phyloP scores from a whole-genome alignment of 2,113 vertebrate genomes.

The Onychorhynchus coronatus region DNA sequence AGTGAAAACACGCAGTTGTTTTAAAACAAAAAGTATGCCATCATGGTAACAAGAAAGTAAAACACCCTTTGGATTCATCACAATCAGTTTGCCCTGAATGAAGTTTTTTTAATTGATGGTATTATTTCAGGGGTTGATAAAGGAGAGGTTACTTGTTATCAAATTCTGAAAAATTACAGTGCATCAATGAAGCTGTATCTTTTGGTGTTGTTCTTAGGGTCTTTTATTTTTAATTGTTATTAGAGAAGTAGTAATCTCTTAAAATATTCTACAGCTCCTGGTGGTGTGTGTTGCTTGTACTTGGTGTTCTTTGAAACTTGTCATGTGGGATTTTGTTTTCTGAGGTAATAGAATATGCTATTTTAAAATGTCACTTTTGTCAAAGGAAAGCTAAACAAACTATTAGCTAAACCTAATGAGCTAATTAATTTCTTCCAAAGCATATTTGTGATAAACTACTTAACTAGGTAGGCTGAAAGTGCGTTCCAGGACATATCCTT shows the following conservation, averaged over 20 bases:
- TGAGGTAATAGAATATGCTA: background rate
- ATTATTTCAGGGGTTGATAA: background rate
- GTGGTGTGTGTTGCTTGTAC: background rate
- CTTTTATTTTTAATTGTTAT: background rate
- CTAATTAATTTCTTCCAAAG: constrained; percentile 51
- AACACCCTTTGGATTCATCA: background rate
- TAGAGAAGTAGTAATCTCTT: background rate
- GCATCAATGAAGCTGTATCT: background rate
- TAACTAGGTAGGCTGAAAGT: background rate
- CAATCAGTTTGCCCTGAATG: background rate
- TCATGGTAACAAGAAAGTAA: background rate
- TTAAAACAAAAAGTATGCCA: background rate
- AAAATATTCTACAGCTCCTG: background rate
- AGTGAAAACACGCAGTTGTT: background rate
- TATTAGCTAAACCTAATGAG: constrained; percentile 32
- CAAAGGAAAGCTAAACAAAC: constrained; percentile 29
- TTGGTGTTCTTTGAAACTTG: background rate
- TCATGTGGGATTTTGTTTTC: constrained; percentile 18
- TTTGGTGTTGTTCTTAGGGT: background rate
- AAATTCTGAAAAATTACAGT: background rate
- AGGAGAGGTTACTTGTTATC: background rate
- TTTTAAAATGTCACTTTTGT: constrained; percentile 44
- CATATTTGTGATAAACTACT: constrained; percentile 18
- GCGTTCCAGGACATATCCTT: background rate
- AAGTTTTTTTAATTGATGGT: background rate